A percentile compares a stretch with the other conserved stretches of the same genome.
Evolutionary conservation across 2,113 vertebrate species (phyloP).

Genomic region (Nannospalax galili): DNA sequence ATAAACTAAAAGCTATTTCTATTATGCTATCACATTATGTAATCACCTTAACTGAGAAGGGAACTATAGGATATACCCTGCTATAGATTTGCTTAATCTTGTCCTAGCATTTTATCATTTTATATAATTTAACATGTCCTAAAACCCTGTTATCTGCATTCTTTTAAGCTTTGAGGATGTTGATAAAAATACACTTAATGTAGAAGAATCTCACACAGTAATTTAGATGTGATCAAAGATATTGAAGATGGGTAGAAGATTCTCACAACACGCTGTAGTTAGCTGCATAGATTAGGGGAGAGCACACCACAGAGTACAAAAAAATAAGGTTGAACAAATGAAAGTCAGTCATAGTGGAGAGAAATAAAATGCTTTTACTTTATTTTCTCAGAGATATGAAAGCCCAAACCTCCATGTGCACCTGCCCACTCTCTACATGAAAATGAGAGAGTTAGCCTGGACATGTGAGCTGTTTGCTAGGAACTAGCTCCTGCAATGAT

Average conservation of each 20-base stretch:
- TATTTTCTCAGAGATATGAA: neutral
- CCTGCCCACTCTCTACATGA: neutral
- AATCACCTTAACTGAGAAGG: neutral
- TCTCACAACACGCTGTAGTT: neutral
- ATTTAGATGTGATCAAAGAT: neutral
- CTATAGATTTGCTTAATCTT: neutral
- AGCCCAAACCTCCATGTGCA: neutral
- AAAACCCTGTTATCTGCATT: neutral
- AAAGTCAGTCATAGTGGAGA: neutral
- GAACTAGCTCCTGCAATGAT: too few relatives aligned
- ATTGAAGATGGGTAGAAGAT: neutral
- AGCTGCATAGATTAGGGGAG: neutral
- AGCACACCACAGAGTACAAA: neutral
- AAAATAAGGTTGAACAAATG: neutral
- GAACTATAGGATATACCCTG: neutral
- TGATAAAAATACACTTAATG: neutral
- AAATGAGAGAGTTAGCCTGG: neutral
- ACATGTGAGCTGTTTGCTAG: too few relatives aligned
- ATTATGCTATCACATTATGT: neutral
- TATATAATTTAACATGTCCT: neutral
- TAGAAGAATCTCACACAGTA: neutral
- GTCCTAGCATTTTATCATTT: neutral
- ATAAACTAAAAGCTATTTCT: neutral
- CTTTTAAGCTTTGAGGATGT: neutral
- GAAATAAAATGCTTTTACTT: neutral